Percentiles rank a stretch among this genome's conserved stretches.
These are phyloP conservation scores for Cephus nigrinus DNA, from an alignment of 2,888 invertebrate genomes.

Conservation along the genomic window DNA sequence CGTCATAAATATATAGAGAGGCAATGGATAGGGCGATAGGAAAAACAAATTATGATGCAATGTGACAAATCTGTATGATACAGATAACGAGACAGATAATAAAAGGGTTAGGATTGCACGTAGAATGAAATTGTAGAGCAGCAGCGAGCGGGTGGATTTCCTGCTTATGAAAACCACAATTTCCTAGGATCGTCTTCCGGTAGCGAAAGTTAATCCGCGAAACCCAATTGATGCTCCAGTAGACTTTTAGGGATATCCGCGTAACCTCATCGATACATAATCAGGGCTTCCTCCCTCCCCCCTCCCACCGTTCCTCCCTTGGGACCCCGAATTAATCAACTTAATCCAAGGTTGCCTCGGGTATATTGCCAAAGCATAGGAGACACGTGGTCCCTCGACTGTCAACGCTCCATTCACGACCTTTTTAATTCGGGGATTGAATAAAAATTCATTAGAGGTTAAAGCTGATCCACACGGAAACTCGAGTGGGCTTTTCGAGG, in stretches of 20 bases:
- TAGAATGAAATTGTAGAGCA: background rate
- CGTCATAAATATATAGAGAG: background rate
- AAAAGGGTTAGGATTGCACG: background rate
- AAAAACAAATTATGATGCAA: background rate
- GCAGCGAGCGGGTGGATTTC: background rate
- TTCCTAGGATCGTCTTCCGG: constrained; percentile 26
- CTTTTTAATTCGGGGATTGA: constrained; percentile 45
- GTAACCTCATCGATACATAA: constrained; percentile 20
- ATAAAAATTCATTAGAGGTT: constrained; percentile 48
- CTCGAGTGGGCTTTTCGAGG: constrained; percentile 17
- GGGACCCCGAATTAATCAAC: constrained; percentile 16
- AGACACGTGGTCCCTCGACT: constrained; percentile 6
- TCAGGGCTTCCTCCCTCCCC: background rate
- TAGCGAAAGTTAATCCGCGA: constrained; percentile 38
- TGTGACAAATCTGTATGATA: background rate
- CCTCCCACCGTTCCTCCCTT: background rate
- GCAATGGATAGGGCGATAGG: background rate
- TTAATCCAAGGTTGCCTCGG: constrained; percentile 18
- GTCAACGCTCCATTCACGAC: constrained; percentile 28
- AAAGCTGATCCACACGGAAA: constrained; percentile 9
- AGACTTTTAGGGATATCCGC: constrained; percentile 9
- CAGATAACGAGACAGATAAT: background rate
- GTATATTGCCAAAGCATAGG: constrained; percentile 8
- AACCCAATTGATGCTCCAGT: constrained; percentile 31
- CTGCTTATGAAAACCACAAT: constrained; percentile 20